These are phyloP conservation scores for Coregonus clupeaformis DNA, from an alignment of 2,113 vertebrate genomes.

Conservation along the genomic window DNA sequence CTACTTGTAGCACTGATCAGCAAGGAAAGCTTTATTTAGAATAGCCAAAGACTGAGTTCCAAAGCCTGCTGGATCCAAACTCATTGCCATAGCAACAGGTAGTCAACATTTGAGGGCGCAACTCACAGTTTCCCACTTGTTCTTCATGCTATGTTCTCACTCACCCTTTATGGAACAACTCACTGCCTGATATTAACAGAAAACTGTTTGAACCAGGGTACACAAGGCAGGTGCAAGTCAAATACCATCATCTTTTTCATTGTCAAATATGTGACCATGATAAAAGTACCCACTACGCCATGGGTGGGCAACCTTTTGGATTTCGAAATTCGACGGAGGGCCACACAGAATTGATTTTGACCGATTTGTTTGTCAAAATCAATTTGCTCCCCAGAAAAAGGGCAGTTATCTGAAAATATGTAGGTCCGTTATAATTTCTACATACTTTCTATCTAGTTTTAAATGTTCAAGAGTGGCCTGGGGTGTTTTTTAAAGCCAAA, in stretches of 20 bases:
- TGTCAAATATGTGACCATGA: not conserved
- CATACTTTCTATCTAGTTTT: too few species aligned
- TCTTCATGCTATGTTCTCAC: conserved; percentile 61
- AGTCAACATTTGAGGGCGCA: conserved; percentile 76
- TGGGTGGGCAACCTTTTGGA: too few species aligned
- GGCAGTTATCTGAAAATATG: too few species aligned
- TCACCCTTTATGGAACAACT: conserved; percentile 47
- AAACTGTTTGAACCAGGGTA: not conserved
- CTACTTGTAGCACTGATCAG: conserved; percentile 58
- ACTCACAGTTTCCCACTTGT: conserved; percentile 63
- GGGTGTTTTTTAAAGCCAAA: too few species aligned
- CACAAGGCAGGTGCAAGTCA: not conserved
- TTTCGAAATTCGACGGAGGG: too few species aligned
- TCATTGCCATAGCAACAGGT: conserved; percentile 77
- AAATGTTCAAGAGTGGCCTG: too few species aligned
- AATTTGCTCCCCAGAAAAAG: too few species aligned
- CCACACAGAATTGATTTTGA: too few species aligned
- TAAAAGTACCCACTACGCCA: too few species aligned
- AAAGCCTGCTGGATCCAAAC: conserved; percentile 69
- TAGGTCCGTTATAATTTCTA: too few species aligned
- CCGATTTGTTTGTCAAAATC: too few species aligned
- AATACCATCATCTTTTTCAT: not conserved
- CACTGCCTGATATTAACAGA: conserved; percentile 39
- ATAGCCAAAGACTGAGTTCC: conserved; percentile 67
- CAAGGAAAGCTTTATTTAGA: conserved; percentile 79